Percentiles rank a stretch among this genome's conserved stretches.
phyloP scores from a whole-genome alignment of 2,888 invertebrate species.

The Nomada flava region DNA sequence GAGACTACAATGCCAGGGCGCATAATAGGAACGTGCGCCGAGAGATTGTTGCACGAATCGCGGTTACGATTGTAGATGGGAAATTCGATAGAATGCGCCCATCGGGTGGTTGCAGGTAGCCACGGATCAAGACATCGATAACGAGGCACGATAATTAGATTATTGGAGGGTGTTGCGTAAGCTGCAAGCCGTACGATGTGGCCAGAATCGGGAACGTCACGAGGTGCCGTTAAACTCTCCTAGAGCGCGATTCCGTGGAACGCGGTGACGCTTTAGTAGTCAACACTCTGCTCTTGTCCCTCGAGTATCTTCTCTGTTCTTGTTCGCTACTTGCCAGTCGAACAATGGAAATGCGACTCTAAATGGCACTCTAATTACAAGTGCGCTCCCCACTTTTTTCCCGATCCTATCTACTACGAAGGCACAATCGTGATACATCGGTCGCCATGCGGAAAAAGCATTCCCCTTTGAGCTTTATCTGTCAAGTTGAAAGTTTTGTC shows the following conservation, averaged over 20 bases:
- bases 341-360: slow-evolving; percentile 63
- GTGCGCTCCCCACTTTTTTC: slow-evolving; percentile 24
- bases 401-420: not conserved
- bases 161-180: slow-evolving; percentile 54
- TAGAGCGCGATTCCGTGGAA: slow-evolving; percentile 11
- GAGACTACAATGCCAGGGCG: too few relatives aligned
- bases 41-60: not conserved
- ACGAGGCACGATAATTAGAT: slow-evolving; percentile 52
- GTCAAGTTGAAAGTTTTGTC: too few relatives aligned
- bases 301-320: slow-evolving; percentile 57
- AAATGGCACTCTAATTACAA: slow-evolving; percentile 63
- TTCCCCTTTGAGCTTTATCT: not conserved
- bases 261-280: slow-evolving; percentile 48
- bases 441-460: not conserved
- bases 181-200: slow-evolving; percentile 36
- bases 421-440: slow-evolving; percentile 23
- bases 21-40: not conserved
- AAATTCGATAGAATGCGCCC: slow-evolving; percentile 30
- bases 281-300: slow-evolving; percentile 53
- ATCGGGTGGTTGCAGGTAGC: slow-evolving; percentile 9
- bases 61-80: slow-evolving; percentile 28
- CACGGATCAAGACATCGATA: slow-evolving; percentile 46
- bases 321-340: slow-evolving; percentile 58
- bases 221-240: slow-evolving; percentile 46
- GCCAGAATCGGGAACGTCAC: slow-evolving; percentile 6